Base-by-base conservation (phyloP, 1,140 invertebrate species). In the Leguminivora glycinivorella region DNA sequence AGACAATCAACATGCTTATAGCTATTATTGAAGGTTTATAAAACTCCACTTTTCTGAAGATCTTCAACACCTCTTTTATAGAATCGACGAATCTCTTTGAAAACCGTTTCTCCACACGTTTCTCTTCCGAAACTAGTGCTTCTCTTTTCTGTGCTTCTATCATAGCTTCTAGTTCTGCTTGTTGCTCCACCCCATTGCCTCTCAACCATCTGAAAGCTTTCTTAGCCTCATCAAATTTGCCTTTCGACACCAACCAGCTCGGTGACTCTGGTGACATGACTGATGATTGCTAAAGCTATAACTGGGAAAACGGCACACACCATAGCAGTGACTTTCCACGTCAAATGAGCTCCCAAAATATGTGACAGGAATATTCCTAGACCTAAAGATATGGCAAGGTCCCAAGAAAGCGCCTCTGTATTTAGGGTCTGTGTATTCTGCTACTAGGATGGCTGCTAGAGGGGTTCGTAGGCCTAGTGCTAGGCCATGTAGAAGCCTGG, bases 21-120 rank as follows among this genome's bases (percentile, higher is more conserved):
- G 87, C 88, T 76, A 91, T 84, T 25, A 88, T 85, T 6, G 88
- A 83, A 0, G 89, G 89, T 38, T 90, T 91, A 68, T 84, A 88
- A 71, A 91, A 91, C 66, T 90, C 88, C 75, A 83, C 88, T 78
- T 89, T 91, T 71, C 89, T 90, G 34, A 91, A 91, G 43, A 91
- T 85, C 43, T 77, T 89, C 56, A 89, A 52, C 3, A 85, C 72
- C 19, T 72, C 69, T 68, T 88, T 87, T 1, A 91, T 73, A 0
- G 81, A 69, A 70, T 89, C 80, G 0, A 77, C 69, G 67, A 81
- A 76, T 5, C 70, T 79, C 56, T 80, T 72, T 5, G 71, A 68
- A n/a, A 63, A 63, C 56, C 58, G 69, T 82, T 79, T 58, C 58
- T 40, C 17, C 10, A 60, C 56, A 72, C 71, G 25, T 69, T 81